A percentile compares a stretch with the other conserved stretches of the same genome.
These are phyloP conservation scores for Rhinopomastus cyanomelas DNA, from an alignment of 2,113 vertebrate species.

Conservation along the genomic window DNA sequence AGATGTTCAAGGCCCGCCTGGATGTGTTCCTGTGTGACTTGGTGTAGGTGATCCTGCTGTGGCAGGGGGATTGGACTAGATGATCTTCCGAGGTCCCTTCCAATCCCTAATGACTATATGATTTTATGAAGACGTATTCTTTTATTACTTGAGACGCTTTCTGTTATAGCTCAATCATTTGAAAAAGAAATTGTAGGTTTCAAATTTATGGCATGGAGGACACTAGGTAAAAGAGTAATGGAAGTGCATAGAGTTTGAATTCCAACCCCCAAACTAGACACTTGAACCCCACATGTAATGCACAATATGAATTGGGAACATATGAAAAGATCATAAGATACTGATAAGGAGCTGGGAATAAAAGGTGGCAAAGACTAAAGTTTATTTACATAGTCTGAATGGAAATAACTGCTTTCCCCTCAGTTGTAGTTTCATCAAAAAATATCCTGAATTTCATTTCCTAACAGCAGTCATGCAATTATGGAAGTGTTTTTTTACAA, in stretches of 20 bases:
- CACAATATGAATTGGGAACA: not conserved
- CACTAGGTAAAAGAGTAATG: not conserved
- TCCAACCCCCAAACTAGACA: not conserved
- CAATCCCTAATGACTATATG: no score
- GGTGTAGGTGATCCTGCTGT: no score
- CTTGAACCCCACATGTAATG: not conserved
- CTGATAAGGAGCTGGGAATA: not conserved
- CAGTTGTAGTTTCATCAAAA: not conserved
- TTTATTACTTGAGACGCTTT: slow-evolving; percentile 25
- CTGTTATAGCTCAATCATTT: not conserved
- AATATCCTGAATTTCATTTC: not conserved
- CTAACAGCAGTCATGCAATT: not conserved
- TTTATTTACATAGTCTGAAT: not conserved
- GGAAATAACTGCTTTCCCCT: not conserved
- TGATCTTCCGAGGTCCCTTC: no score
- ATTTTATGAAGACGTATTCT: not conserved
- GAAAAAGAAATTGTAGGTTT: slow-evolving; percentile 12
- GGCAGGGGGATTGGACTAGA: no score
- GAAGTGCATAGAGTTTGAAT: not conserved
- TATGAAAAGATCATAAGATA: not conserved
- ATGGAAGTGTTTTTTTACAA: not conserved
- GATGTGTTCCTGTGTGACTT: no score
- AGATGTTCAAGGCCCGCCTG: no score
- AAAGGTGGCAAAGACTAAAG: not conserved
- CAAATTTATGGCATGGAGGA: not conserved